Conservation (phyloP, 2,888 invertebrate genomes). For the Trilocha varians region DNA sequence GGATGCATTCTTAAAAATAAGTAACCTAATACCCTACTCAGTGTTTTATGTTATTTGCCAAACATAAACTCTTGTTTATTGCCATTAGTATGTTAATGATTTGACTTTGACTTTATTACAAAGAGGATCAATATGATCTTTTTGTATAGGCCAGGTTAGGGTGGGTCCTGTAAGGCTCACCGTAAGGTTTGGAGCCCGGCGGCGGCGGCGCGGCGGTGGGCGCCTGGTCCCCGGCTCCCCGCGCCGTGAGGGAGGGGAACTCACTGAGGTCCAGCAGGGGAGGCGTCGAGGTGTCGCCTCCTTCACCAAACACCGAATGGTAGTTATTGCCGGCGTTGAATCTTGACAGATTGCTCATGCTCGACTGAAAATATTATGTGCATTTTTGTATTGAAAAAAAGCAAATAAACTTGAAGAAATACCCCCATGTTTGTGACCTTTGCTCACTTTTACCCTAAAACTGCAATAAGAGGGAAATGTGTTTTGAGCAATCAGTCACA, state of each 20-base stretch:
- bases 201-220: slow-evolving; percentile 89
- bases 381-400: not conserved
- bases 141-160: not conserved
- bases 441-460: no score
- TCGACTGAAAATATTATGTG: slow-evolving; percentile 52
- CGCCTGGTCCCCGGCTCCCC: slow-evolving; percentile 85
- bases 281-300: slow-evolving; percentile 84
- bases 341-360: slow-evolving; percentile 76
- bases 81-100: no score
- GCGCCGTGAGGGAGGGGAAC: slow-evolving; percentile 92
- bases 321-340: slow-evolving; percentile 79
- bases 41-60: no score
- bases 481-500: no score
- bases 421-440: no score
- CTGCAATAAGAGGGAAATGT: no score
- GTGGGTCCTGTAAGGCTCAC: slow-evolving; percentile 56
- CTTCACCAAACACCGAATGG: slow-evolving; percentile 87
- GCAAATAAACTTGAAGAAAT: not conserved
- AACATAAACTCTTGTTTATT: no score
- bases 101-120: no score
- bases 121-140: no score
- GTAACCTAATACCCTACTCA: no score
- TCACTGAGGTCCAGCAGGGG: slow-evolving; percentile 92
- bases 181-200: slow-evolving; percentile 94
- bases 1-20: no score